Percentiles rank a stretch among this genome's conserved stretches.
These are phyloP conservation scores for Cynocephalus volans DNA, from an alignment of 2,113 vertebrate species.

Conservation along the genomic window DNA sequence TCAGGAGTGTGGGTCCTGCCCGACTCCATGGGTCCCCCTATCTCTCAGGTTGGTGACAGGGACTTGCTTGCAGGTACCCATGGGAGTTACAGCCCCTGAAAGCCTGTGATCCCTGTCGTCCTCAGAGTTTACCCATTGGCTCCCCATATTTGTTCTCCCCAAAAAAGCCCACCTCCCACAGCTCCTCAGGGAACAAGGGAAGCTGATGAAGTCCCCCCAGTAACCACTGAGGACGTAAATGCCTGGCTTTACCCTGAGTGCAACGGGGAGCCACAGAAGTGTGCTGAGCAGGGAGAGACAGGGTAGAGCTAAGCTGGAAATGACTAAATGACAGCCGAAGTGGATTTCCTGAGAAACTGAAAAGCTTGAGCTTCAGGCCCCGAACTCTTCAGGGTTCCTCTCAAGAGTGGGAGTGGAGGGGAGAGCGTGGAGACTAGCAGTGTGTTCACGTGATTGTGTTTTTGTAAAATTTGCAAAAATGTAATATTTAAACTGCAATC, in stretches of 20 bases:
- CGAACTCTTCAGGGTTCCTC: not conserved
- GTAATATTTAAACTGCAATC: not conserved
- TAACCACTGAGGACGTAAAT: not conserved
- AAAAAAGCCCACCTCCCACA: not conserved
- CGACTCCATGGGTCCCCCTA: not conserved
- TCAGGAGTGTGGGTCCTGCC: not conserved
- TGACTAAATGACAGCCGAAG: not conserved
- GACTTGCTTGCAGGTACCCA: not conserved
- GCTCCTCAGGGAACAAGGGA: not conserved
- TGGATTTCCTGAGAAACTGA: not conserved
- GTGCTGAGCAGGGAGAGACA: not conserved
- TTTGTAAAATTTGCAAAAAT: not conserved
- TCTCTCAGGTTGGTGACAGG: not conserved
- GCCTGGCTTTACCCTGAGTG: not conserved
- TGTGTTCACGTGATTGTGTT: not conserved
- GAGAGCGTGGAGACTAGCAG: fast-evolving
- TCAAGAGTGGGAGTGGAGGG: not conserved
- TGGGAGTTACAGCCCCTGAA: not conserved
- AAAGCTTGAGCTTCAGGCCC: not conserved
- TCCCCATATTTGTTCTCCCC: not conserved
- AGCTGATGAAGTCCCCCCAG: too few species aligned
- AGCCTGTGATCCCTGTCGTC: not conserved
- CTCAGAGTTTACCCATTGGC: not conserved
- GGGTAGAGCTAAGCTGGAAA: not conserved
- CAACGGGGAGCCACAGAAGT: not conserved